Percentiles rank a stretch among this genome's conserved stretches.
These are phyloP conservation scores for Sphaerophoria rueppellii DNA, from an alignment of 2,888 invertebrate genomes.

Conservation along the genomic window DNA sequence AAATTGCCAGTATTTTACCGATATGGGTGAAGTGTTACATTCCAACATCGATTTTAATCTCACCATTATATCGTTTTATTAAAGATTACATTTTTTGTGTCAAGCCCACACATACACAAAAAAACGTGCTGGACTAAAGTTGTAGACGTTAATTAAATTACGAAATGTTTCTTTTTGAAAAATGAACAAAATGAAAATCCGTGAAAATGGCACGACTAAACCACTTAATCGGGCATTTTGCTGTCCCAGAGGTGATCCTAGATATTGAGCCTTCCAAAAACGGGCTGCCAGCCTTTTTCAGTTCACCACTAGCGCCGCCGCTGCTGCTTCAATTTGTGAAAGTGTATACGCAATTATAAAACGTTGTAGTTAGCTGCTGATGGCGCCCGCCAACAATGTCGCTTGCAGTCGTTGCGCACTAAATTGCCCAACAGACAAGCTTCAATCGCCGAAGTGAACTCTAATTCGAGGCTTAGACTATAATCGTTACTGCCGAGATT, in stretches of 20 bases:
- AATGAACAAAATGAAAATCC: constrained; percentile 23
- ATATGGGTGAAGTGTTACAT: constrained; percentile 41
- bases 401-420: constrained; percentile 17
- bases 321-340: constrained; percentile 48
- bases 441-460: constrained; percentile 51
- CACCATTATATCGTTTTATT: background rate
- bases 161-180: constrained; percentile 50
- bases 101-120: constrained; percentile 20
- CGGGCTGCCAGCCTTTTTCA: too few relatives aligned
- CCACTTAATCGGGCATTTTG: constrained; percentile 55
- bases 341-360: constrained; percentile 59
- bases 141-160: constrained; percentile 63
- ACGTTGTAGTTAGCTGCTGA: constrained; percentile 33
- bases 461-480: constrained; percentile 57
- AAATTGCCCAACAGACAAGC: constrained; percentile 63
- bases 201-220: constrained; percentile 49
- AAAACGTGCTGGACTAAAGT: background rate
- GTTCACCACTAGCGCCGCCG: background rate
- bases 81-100: background rate
- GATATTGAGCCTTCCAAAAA: constrained; percentile 9
- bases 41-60: constrained; percentile 60
- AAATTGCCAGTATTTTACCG: constrained; percentile 24
- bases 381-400: constrained; percentile 49
- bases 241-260: constrained; percentile 27
- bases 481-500: constrained; percentile 12